phyloP scores from a whole-genome alignment of 2,797 vertebrate species.

The Scomberomorus guttatus region DNA sequence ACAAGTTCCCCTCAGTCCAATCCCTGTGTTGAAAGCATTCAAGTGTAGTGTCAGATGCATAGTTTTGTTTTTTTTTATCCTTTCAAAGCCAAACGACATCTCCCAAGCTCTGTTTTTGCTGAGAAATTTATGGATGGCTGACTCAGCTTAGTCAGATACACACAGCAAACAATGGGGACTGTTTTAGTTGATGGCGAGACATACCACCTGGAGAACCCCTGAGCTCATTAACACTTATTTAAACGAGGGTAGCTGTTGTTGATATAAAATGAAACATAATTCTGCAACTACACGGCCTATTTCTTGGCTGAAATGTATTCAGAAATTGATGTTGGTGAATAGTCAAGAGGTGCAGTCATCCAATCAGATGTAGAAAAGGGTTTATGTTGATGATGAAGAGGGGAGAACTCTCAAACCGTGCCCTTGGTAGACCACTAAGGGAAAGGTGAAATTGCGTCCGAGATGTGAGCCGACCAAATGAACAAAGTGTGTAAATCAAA shows the following conservation, averaged over 20 bases:
- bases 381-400: background rate
- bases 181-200: conserved; percentile 11
- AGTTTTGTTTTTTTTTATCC: conserved; percentile 1
- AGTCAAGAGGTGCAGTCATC: background rate
- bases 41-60: background rate
- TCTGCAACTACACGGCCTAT: background rate
- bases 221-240: background rate
- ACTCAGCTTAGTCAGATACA: conserved; percentile 12
- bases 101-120: background rate
- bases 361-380: background rate
- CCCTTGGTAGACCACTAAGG: background rate
- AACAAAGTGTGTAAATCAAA: background rate
- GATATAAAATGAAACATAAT: background rate
- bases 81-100: background rate
- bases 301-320: background rate
- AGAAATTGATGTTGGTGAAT: no score
- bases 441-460: no score
- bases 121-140: background rate
- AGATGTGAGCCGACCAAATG: background rate
- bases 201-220: background rate
- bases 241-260: background rate
- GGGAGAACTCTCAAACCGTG: background rate
- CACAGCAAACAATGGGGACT: background rate
- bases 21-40: background rate
- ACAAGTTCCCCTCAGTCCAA: no score